Evolutionary conservation across 1,140 invertebrate species (phyloP).

Genomic region (Heliconius nattereri): DNA sequence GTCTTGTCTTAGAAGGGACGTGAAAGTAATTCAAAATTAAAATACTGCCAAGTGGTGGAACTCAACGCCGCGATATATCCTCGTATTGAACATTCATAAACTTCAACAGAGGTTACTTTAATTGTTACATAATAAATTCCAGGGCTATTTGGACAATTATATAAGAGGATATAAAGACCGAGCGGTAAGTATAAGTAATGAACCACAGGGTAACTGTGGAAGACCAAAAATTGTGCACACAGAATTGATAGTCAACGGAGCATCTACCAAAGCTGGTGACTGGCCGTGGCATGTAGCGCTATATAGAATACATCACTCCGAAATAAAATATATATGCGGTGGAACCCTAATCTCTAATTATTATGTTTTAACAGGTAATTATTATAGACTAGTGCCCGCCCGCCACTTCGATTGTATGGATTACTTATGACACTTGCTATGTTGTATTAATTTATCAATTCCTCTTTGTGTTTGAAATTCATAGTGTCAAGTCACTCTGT

Average conservation of each 20-base stretch:
- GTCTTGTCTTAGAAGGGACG: no score
- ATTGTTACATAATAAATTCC: not conserved
- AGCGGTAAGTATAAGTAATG: slow-evolving; percentile 6
- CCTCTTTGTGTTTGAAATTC: no score
- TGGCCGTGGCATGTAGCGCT: slow-evolving; percentile 30
- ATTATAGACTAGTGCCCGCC: not conserved
- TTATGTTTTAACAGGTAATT: slow-evolving; percentile 29
- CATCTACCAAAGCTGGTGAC: slow-evolving; percentile 25
- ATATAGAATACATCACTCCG: slow-evolving; percentile 3
- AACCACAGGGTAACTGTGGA: slow-evolving; percentile 12
- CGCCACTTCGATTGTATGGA: no score
- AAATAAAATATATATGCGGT: slow-evolving; percentile 30
- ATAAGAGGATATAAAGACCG: slow-evolving; percentile 5
- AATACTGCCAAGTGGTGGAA: no score
- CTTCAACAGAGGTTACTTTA: not conserved
- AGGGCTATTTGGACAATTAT: not conserved
- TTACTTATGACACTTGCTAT: no score
- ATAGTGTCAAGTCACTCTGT: no score
- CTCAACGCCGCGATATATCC: no score
- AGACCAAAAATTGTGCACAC: slow-evolving; percentile 20
- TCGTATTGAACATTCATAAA: no score
- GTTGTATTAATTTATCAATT: no score
- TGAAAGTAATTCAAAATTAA: no score
- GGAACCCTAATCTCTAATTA: slow-evolving; percentile 27
- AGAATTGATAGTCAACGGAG: slow-evolving; percentile 20